Evolutionary conservation across 2,888 invertebrate genomes (phyloP), one percentile per base, ranked within the genome.

Genomic region (Ptychoptera albimana): DNA sequence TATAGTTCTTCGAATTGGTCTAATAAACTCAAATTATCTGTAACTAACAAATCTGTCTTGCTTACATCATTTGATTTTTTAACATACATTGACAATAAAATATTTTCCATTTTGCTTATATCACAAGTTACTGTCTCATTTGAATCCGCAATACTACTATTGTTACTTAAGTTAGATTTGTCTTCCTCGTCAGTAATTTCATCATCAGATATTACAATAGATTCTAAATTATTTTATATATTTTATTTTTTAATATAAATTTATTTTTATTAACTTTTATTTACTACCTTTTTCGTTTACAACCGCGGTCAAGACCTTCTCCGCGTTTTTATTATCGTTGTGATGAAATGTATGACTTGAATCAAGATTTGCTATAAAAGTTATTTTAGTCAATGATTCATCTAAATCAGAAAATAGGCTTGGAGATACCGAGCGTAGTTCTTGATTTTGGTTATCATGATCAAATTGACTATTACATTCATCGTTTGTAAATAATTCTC

Each of bases 371-470:
- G 35, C 6, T 35, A 34, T n/a, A 13, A n/a, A n/a, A n/a, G n/a
- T n/a, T n/a, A n/a, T n/a, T 23, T 23, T 12, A 15, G 6, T 35
- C 37, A 42, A 9, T 7, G 30, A 23, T 3, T 50, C 51, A 48
- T 62, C 64, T 2, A 59, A 61, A 40, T 60, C 61, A 6, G 57
- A 61, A 49, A 63, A 63, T 36, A 63, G 52, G 53, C 64, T 64
- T 2, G 63, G 64, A 0, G 63, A 63, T 6, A 48, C 51, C 9
- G 9, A 32, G 2, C 9, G 9, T 2, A 3, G 9, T 11, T 32
- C n/a, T n/a, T 9, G 32, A 32, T 32, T n/a, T 11, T 32, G 2
- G 2, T 11, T 32, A 11, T 8, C 2, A 8, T 9, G 4, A 32
- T 9, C 11, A 11, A n/a, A 11, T 11, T 9, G 6, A 30, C 30